phyloP scores from a whole-genome alignment of 2,113 vertebrate species.

The Cyanistes caeruleus region DNA sequence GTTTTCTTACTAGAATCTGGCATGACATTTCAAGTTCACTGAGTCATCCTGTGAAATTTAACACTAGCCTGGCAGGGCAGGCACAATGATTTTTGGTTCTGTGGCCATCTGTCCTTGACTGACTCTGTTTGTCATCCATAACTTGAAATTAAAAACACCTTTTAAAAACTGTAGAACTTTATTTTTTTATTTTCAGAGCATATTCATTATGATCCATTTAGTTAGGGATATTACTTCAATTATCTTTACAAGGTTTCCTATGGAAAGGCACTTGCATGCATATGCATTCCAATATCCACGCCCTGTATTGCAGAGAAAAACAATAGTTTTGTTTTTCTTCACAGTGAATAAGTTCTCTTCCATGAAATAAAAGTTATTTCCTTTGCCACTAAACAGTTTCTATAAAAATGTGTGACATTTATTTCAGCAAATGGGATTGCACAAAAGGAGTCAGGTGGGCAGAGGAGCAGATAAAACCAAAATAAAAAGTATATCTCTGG shows the following conservation, averaged over 20 bases:
- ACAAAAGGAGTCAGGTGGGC: not conserved
- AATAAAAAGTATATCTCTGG: not conserved
- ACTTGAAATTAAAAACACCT: not conserved
- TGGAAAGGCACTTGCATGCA: not conserved
- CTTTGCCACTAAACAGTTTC: not conserved
- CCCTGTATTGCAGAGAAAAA: not conserved
- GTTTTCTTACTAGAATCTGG: conserved; percentile 6
- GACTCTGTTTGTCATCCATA: not conserved
- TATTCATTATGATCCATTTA: not conserved
- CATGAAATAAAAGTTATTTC: not conserved
- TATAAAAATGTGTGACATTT: not conserved
- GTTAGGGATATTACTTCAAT: not conserved
- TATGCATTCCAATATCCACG: fast-evolving
- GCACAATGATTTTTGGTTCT: not conserved
- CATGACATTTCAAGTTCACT: conserved; percentile 41
- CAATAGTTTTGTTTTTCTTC: not conserved
- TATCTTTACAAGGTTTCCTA: not conserved
- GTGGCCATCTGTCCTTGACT: not conserved
- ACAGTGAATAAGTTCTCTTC: not conserved
- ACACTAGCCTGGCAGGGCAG: not conserved
- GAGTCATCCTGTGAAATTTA: not conserved
- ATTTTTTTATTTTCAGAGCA: not conserved
- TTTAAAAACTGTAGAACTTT: not conserved
- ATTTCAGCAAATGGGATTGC: not conserved
- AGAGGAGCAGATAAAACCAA: not conserved